phyloP scores from a whole-genome alignment of 2,113 vertebrate species.

The Solea senegalensis region DNA sequence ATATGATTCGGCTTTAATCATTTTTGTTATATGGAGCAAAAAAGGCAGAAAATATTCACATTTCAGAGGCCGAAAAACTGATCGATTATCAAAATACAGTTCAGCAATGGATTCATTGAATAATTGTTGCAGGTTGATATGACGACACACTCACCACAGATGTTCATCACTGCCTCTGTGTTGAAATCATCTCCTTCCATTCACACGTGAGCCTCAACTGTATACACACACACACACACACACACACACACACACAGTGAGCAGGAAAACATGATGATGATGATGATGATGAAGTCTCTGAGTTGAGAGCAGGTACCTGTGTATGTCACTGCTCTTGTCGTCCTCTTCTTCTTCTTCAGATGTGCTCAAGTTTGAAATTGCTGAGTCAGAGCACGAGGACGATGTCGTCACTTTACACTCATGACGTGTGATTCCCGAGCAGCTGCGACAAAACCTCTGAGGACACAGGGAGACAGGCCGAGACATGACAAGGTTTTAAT shows the following conservation, averaged over 20 bases:
- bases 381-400: too few species aligned
- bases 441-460: background rate
- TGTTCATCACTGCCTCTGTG: constrained; percentile 80
- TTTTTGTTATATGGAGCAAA: background rate
- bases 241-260: background rate
- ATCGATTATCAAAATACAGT: too few species aligned
- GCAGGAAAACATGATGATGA: background rate
- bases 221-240: constrained; percentile 31
- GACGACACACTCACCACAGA: constrained; percentile 75
- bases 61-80: background rate
- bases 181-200: constrained; percentile 81
- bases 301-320: too few species aligned
- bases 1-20: too few species aligned
- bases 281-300: too few species aligned
- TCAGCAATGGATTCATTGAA: too few species aligned
- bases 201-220: constrained; percentile 69
- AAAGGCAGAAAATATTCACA: background rate
- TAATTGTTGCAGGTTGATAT: background rate
- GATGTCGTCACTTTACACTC: too few species aligned
- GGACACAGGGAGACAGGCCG: background rate
- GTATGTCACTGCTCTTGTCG: too few species aligned
- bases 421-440: background rate
- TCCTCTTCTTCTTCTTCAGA: too few species aligned
- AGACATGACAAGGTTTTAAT: too few species aligned
- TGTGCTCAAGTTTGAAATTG: too few species aligned